Conservation (phyloP, 2,113 vertebrate genomes). For the Alosa alosa region DNA sequence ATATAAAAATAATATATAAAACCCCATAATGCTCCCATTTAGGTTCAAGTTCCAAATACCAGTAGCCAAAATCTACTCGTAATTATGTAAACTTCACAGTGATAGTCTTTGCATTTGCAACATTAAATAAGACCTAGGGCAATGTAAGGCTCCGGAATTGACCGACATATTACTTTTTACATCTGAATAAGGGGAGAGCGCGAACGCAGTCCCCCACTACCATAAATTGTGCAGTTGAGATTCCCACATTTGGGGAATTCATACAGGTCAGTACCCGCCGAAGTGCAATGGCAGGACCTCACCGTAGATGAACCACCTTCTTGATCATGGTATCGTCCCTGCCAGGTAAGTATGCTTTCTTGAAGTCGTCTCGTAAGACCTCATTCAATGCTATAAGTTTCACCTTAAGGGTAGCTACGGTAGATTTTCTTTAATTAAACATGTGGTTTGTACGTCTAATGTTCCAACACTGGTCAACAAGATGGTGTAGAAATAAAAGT, state of each 20-base stretch:
- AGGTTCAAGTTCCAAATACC: too few relatives aligned
- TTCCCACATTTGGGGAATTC: background rate
- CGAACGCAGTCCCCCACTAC: background rate
- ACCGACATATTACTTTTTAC: too few relatives aligned
- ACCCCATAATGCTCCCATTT: too few relatives aligned
- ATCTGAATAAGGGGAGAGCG: background rate
- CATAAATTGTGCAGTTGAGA: background rate
- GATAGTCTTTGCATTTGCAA: too few relatives aligned
- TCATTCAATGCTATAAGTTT: background rate
- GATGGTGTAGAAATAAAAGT: background rate
- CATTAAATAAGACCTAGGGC: too few relatives aligned
- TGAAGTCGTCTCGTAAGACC: background rate
- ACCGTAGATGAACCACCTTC: conserved; percentile 11
- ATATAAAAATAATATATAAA: too few relatives aligned
- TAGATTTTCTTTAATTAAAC: too few relatives aligned
- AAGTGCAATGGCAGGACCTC: background rate
- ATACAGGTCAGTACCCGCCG: background rate
- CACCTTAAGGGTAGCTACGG: background rate
- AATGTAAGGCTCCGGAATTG: too few relatives aligned
- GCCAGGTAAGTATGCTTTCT: background rate
- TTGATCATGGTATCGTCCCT: background rate
- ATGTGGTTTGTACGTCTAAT: background rate
- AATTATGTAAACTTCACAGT: too few relatives aligned
- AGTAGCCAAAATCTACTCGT: too few relatives aligned
- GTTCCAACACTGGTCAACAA: background rate